Conservation (phyloP, 2,888 invertebrate genomes). For the Hydroisotoma schaefferi region DNA sequence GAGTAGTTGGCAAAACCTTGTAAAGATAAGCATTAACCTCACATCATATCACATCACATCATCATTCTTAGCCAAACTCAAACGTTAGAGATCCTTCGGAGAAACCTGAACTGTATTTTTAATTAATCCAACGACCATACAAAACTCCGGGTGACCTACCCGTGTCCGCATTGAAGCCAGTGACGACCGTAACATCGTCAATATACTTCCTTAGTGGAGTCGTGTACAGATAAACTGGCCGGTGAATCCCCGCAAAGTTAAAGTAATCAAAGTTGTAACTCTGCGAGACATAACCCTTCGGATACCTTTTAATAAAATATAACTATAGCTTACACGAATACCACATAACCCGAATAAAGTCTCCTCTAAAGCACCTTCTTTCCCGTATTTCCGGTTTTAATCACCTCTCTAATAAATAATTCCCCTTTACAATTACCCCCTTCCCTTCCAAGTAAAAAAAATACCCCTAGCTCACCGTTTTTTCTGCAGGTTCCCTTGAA, state of each 20-base stretch:
- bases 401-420: too few species aligned
- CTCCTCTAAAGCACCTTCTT: too few species aligned
- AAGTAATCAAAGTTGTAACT: conserved; percentile 92
- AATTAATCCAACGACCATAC: background rate
- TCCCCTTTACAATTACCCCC: background rate
- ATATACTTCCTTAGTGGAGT: conserved; percentile 82
- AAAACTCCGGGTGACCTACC: background rate
- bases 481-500: too few species aligned
- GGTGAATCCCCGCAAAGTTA: conserved; percentile 96
- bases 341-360: too few species aligned
- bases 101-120: too few species aligned
- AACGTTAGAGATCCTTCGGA: too few species aligned
- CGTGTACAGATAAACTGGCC: conserved; percentile 83
- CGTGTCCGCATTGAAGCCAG: conserved; percentile 52
- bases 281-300: conserved; percentile 64
- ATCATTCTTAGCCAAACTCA: too few species aligned
- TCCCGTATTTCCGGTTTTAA: too few species aligned
- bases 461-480: too few species aligned
- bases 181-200: conserved; percentile 77
- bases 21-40: background rate
- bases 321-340: background rate
- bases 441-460: too few species aligned
- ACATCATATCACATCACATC: too few species aligned
- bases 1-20: conserved; percentile 34
- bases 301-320: conserved; percentile 55